A percentile compares a stretch with the other conserved stretches of the same genome.
phyloP scores from a whole-genome alignment of 1,140 invertebrate genomes.

The Subanguina moxae region DNA sequence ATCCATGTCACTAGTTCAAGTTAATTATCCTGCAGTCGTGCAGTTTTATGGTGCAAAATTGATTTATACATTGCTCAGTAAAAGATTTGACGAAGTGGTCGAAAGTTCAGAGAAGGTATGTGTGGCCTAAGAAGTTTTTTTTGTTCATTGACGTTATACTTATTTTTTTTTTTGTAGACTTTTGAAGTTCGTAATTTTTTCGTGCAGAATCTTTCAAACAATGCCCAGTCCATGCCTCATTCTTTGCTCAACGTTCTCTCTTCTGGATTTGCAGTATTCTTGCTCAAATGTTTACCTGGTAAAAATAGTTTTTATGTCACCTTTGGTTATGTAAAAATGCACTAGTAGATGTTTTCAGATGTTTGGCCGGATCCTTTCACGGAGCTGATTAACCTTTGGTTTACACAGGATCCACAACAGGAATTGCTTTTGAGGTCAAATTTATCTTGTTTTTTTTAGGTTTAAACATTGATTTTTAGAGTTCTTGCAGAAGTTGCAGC shows the following conservation, averaged over 20 bases:
- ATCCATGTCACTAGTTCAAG: background rate
- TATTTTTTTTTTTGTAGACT: background rate
- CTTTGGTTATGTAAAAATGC: too few species aligned
- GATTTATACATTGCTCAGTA: background rate
- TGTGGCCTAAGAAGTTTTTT: background rate
- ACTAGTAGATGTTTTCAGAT: too few species aligned
- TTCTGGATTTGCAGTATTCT: background rate
- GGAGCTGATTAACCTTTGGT: background rate
- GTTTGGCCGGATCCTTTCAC: background rate
- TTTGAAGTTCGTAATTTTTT: background rate
- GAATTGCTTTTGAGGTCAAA: background rate
- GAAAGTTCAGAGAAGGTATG: background rate
- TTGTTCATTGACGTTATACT: background rate
- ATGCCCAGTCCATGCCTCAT: slow-evolving; percentile 1
- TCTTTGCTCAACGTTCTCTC: background rate
- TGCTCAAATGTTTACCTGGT: background rate
- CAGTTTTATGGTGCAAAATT: slow-evolving; percentile 1
- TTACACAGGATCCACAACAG: background rate
- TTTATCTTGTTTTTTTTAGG: background rate
- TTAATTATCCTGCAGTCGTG: background rate
- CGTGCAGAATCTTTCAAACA: background rate
- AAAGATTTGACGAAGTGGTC: slow-evolving; percentile 1
- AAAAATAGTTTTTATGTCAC: too few species aligned
- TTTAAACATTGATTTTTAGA: background rate
- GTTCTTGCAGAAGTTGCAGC: background rate